These are phyloP conservation scores for Alloscopus bannaensis DNA, from an alignment of 2,888 invertebrate genomes.

Conservation along the genomic window DNA sequence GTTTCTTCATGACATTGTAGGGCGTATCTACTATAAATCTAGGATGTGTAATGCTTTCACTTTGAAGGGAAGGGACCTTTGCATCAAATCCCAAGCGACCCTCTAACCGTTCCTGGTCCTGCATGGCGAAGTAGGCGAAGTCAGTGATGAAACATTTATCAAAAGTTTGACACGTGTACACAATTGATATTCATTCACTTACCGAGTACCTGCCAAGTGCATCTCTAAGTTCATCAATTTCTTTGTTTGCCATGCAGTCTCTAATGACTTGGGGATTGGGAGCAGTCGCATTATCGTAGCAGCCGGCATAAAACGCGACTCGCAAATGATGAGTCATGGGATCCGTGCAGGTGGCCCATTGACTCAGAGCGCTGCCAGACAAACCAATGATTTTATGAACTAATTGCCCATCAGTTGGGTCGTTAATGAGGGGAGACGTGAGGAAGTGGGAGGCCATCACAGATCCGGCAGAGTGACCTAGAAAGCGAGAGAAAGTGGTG, in stretches of 20 bases:
- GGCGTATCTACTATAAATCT: conserved; percentile 54
- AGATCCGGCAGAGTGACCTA: conserved; percentile 63
- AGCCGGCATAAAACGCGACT: conserved; percentile 48
- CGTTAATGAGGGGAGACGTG: conserved; percentile 45
- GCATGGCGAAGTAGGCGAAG: not conserved
- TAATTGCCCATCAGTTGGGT: conserved; percentile 18
- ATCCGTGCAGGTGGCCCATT: conserved; percentile 61
- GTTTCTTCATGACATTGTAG: conserved; percentile 41
- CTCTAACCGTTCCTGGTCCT: conserved; percentile 42
- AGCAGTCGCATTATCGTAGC: conserved; percentile 20
- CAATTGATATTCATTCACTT: too few species aligned
- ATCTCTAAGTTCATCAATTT: conserved; percentile 1
- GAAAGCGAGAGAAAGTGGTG: too few species aligned
- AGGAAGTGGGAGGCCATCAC: conserved; percentile 65
- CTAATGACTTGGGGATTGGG: conserved; percentile 26
- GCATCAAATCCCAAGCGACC: conserved; percentile 64
- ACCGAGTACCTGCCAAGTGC: conserved; percentile 36
- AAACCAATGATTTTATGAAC: conserved; percentile 56
- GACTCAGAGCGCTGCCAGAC: conserved; percentile 63
- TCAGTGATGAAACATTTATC: too few species aligned
- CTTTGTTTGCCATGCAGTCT: conserved; percentile 38
- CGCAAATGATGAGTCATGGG: conserved; percentile 64
- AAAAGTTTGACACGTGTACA: not conserved
- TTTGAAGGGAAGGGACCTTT: conserved; percentile 64
- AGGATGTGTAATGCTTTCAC: conserved; percentile 14